These are phyloP conservation scores for Epistrophe eligans DNA, from an alignment of 2,888 invertebrate genomes.

Conservation along the genomic window DNA sequence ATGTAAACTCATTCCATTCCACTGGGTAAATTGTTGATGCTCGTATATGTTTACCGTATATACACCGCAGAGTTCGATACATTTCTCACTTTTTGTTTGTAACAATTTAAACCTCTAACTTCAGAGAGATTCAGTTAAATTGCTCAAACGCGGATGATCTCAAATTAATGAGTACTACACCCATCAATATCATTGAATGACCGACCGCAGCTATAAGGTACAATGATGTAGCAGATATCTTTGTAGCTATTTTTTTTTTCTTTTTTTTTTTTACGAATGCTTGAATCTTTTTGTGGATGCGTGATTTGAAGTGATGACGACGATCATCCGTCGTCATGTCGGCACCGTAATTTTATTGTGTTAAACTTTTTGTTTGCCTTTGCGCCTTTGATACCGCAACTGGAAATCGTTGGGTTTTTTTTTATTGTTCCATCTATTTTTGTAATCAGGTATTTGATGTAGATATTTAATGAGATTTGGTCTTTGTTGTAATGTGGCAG, in stretches of 20 bases:
- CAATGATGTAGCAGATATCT: conserved; percentile 59
- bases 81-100: conserved; percentile 43
- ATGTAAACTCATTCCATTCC: conserved; percentile 19
- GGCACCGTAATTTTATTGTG: conserved; percentile 44
- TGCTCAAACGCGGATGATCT: conserved; percentile 65
- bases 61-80: conserved; percentile 27
- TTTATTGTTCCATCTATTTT: not conserved
- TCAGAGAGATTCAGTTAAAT: conserved; percentile 51
- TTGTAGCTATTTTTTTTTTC: not conserved
- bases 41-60: conserved; percentile 32
- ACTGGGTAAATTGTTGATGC: conserved; percentile 27
- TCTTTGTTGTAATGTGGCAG: conserved; percentile 22
- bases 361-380: conserved; percentile 59
- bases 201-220: not conserved
- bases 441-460: conserved; percentile 64
- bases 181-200: conserved; percentile 60
- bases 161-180: conserved; percentile 69
- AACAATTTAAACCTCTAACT: not conserved
- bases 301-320: conserved; percentile 44
- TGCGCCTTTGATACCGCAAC: conserved; percentile 36
- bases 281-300: conserved; percentile 11
- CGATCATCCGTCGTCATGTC: conserved; percentile 32
- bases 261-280: not conserved
- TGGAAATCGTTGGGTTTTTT: conserved; percentile 37
- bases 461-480: conserved; percentile 65